A percentile compares a stretch with the other conserved stretches of the same genome.
Evolutionary conservation across 2,888 invertebrate genomes (phyloP).

Genomic region (Steinernema scapterisci): DNA sequence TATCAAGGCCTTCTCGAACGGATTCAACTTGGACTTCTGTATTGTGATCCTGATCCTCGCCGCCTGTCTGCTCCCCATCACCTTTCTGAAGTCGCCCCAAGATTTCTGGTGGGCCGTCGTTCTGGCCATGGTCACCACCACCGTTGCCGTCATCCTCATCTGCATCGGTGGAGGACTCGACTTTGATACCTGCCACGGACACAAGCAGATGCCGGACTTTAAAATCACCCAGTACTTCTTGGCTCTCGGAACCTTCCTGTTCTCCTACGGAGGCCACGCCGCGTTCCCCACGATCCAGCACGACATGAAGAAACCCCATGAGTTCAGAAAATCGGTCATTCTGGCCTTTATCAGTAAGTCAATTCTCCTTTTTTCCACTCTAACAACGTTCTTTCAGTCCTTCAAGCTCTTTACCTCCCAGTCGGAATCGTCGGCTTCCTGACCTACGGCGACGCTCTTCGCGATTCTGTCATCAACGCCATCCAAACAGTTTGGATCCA

Average conservation of each 20-base stretch:
- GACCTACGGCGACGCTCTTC: slow-evolving; percentile 56
- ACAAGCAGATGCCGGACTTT: slow-evolving; percentile 49
- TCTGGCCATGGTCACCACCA: slow-evolving; percentile 64
- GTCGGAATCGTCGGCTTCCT: slow-evolving; percentile 59
- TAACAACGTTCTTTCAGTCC: slow-evolving; percentile 53
- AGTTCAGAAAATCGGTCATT: slow-evolving; percentile 55
- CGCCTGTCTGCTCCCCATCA: slow-evolving; percentile 58
- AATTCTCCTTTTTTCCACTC: slow-evolving; percentile 30
- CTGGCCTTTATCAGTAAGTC: slow-evolving; percentile 57
- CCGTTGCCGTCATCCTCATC: slow-evolving; percentile 61
- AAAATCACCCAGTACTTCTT: slow-evolving; percentile 58
- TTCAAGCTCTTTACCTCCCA: slow-evolving; percentile 60
- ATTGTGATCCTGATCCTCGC: slow-evolving; percentile 59
- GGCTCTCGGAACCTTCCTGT: slow-evolving; percentile 63
- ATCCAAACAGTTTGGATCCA: slow-evolving; percentile 49
- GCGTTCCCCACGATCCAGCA: slow-evolving; percentile 65
- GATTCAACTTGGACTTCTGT: slow-evolving; percentile 51
- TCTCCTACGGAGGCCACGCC: slow-evolving; percentile 63
- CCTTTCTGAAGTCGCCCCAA: slow-evolving; percentile 63
- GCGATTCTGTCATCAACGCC: slow-evolving; percentile 59
- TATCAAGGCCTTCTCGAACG: slow-evolving; percentile 50
- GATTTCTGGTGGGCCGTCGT: slow-evolving; percentile 67
- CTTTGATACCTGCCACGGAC: slow-evolving; percentile 46
- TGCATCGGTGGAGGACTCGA: slow-evolving; percentile 58
- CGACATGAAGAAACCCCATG: slow-evolving; percentile 62